phyloP scores from a whole-genome alignment of 1,140 invertebrate genomes.

The Conus betulinus region DNA sequence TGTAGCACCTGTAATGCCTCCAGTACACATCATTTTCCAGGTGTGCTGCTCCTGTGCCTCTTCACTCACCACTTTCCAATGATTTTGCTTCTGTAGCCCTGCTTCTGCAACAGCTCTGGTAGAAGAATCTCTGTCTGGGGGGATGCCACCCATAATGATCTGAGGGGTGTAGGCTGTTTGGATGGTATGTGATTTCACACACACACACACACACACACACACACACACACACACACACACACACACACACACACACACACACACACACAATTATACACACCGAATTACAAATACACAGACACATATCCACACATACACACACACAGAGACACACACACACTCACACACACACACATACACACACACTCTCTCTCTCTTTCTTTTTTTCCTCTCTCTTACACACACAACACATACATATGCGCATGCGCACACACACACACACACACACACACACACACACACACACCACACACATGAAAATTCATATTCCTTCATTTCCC shows the following conservation, averaged over 20 bases:
- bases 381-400: too few relatives aligned
- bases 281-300: too few relatives aligned
- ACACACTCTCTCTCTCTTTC: too few relatives aligned
- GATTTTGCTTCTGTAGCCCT: constrained; percentile 76
- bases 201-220: background rate
- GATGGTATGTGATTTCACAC: background rate
- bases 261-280: background rate
- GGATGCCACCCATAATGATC: constrained; percentile 77
- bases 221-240: background rate
- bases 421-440: background rate
- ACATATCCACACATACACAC: too few relatives aligned
- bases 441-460: background rate
- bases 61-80: constrained; percentile 78
- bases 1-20: too few relatives aligned
- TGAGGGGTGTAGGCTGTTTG: constrained; percentile 78
- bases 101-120: constrained; percentile 74
- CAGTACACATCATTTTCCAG: too few relatives aligned
- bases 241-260: background rate
- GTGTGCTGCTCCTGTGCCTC: background rate
- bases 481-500: too few relatives aligned
- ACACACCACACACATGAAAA: background rate
- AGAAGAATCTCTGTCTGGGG: constrained; percentile 76
- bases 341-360: background rate
- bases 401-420: background rate
- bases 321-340: background rate